Base-by-base conservation (phyloP, 35 echinoderm and acorn worm species). In the Apostichopus parvimensis region DNA sequence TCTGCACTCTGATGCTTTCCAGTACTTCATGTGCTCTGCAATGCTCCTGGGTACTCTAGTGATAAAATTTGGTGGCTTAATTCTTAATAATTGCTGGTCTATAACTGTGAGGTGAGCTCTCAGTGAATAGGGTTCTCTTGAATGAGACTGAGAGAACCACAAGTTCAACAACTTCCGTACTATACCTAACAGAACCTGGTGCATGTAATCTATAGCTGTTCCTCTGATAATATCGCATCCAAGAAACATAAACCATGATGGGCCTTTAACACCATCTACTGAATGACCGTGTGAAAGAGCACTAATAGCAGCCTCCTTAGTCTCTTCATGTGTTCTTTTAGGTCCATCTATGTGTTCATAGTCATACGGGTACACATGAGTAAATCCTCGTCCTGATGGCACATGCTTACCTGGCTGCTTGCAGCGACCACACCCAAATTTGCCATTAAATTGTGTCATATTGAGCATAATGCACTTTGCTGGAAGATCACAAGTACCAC, bases 1-100 rank as follows among this genome's bases (percentile, higher is more conserved):
- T 90, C 94, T 78, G 70, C 91, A 88, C 76, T 95, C 94, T 90
- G 94, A 93, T 8, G 94, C 94, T 58, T 95, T 95, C 94, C 91
- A 95, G 54, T 93, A 93, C 83, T 95, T 93, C n/a, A 34, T 57
- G 79, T 95, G 94, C 8, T 90, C 66, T 77, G 56, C 66, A 5
- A 95, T 83, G 18, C 91, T 90, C 77, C 94, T 80, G 24, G 94
- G 94, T 8, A 88, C 61, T 93, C 94, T 62, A n/a, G 77, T 26
- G 64, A 95, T 95, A 68, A 93, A 92, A 93, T 93, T 93, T 90
- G 94, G 94, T 54, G 94, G 94, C 73, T 86, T 92, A 53, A 92
- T 93, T 9, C 45, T 87, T 21, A 87, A 26, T 21, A 87, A 62
- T 62, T 65, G 17, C 10, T 65, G 5, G 45, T 87, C 84, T 62